Conservation (phyloP, 2,888 invertebrate genomes). For the Drosophila multiciliata region DNA sequence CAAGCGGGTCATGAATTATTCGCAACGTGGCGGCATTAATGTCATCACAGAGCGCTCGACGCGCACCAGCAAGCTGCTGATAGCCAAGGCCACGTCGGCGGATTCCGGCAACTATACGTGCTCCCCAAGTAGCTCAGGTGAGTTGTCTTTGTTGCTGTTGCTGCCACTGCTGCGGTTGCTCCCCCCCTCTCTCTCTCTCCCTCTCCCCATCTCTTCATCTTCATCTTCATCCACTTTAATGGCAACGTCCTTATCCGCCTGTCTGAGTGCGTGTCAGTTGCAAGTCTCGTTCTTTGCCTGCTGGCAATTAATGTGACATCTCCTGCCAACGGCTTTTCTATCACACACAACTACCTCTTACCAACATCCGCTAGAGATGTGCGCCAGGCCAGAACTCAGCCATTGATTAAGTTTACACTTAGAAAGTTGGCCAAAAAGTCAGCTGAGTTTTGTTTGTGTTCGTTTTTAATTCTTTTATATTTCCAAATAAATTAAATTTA, state of each 20-base stretch:
- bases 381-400: not conserved
- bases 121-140: slow-evolving; percentile 91
- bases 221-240: slow-evolving; percentile 41
- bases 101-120: slow-evolving; percentile 97
- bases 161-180: slow-evolving; percentile 3
- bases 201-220: not conserved
- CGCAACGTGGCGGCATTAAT: slow-evolving; percentile 94
- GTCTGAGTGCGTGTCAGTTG: slow-evolving; percentile 56
- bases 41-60: slow-evolving; percentile 95
- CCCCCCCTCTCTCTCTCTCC: not conserved
- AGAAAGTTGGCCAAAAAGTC: not conserved
- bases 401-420: not conserved
- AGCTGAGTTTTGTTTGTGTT: not conserved
- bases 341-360: slow-evolving; percentile 14
- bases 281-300: slow-evolving; percentile 52
- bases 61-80: slow-evolving; percentile 93
- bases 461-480: not conserved
- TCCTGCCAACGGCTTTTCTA: slow-evolving; percentile 54
- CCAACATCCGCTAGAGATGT: slow-evolving; percentile 19
- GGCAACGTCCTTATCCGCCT: slow-evolving; percentile 48
- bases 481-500: not conserved
- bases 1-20: slow-evolving; percentile 93
- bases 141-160: slow-evolving; percentile 42
- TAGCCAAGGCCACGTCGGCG: slow-evolving; percentile 92
- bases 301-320: slow-evolving; percentile 68